Base-by-base conservation (phyloP, 2,113 vertebrate species). In the human region DNA sequence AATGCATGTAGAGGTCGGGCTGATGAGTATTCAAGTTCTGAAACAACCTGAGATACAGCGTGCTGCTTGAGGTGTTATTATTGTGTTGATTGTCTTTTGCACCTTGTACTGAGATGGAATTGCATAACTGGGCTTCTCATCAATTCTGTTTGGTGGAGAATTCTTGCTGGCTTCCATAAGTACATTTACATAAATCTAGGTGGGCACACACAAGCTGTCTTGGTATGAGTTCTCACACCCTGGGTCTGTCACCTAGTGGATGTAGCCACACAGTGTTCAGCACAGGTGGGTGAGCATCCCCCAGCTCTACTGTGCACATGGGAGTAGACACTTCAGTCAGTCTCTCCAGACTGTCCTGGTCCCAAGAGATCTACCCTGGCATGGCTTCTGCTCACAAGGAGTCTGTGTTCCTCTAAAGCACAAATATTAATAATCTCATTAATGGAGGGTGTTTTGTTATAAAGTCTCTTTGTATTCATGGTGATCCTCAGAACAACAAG, bases 121-220 rank as follows among this genome's bases (percentile, higher is more conserved):
- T 92, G 40, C 82, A 23, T 81, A 83, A 64, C 75, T 57, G 88
- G 79, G 80, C 55, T 75, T 79, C 66, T 93, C 70, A 22, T 84
- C 70, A 35, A 8, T 89, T 87, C 78, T 94, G 30, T 32, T 82
- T 95, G 94, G 45, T 86, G 25, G 64, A 79, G 92, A 80, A 68
- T 87, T 95, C 75, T 94, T 94, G 93, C 88, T 75, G 80, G 80
- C 97, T 75, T 89, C 52, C 43, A 57, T 38, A 94, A 84, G 87
- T 83, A 55, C 45, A 90, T 59, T 89, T 91, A 25, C 20, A 40
- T 97, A 95, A 79, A 79, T 83, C 68, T 78, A 75, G 96, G 43
- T 59, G 45, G 38, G 32, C n/a, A 38, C n/a, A 30, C 25, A 27
- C n/a, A 68, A 75, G 43, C 70, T 72, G 8, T 92, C 79, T 90